Evolutionary conservation across 2,113 vertebrate species (phyloP).

Genomic region (Lipophrys pholis): DNA sequence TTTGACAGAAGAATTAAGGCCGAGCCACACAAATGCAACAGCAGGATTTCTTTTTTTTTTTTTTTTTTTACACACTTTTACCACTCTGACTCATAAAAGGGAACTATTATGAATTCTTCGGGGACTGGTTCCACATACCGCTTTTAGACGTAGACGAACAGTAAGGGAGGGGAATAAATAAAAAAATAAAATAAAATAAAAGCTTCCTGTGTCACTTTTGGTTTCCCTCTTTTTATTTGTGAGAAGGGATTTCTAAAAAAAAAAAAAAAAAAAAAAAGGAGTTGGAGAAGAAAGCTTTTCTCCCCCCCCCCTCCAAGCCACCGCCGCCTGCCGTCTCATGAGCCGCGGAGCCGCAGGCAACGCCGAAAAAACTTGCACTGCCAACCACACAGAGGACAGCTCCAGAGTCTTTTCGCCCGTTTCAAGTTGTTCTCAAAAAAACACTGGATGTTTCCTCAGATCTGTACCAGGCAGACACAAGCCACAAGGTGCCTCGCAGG

Average conservation of each 20-base stretch:
- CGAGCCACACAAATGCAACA: constrained; percentile 18
- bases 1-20: constrained; percentile 54
- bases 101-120: constrained; percentile 58
- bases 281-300: constrained; percentile 61
- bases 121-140: constrained; percentile 60
- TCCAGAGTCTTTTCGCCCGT: constrained; percentile 54
- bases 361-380: constrained; percentile 63
- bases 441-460: constrained; percentile 71
- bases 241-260: constrained; percentile 55
- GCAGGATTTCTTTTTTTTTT: constrained; percentile 30
- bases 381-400: constrained; percentile 69
- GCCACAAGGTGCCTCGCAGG: constrained; percentile 52
- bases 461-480: constrained; percentile 57
- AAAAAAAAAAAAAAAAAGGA: constrained; percentile 16
- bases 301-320: constrained; percentile 33
- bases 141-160: constrained; percentile 63
- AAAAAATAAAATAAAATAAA: constrained; percentile 63
- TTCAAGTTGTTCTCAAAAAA: constrained; percentile 75
- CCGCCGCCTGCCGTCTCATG: constrained; percentile 60
- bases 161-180: neutral
- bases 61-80: constrained; percentile 12
- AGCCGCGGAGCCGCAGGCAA: constrained; percentile 71
- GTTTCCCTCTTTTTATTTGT: constrained; percentile 59
- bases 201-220: constrained; percentile 76
- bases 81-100: constrained; percentile 57